These are phyloP conservation scores for Osmerus mordax DNA, from an alignment of 2,113 vertebrate genomes.

Conservation along the genomic window DNA sequence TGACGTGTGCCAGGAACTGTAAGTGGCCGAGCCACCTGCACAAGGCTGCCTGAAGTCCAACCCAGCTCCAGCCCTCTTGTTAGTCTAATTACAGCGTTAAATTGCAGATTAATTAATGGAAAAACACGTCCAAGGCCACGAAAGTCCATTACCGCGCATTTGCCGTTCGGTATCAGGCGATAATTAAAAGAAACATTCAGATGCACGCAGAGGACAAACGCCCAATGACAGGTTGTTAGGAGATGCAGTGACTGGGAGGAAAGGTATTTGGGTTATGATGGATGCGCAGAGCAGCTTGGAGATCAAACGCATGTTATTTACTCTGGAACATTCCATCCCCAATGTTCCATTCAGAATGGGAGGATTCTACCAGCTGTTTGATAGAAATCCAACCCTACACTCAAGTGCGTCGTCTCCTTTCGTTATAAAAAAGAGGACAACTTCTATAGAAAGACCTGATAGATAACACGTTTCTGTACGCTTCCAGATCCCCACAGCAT, in stretches of 20 bases:
- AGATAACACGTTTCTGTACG: too few relatives aligned
- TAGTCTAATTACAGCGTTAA: constrained; percentile 31
- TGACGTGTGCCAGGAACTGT: constrained; percentile 10
- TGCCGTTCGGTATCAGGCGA: constrained; percentile 26
- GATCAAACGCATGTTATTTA: not conserved
- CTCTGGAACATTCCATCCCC: constrained; percentile 16
- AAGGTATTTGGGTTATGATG: constrained; percentile 16
- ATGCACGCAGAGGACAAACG: constrained; percentile 26
- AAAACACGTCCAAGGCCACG: constrained; percentile 30
- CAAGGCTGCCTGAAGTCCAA: constrained; percentile 1
- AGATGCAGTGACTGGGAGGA: constrained; percentile 31
- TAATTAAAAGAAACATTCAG: constrained; percentile 8
- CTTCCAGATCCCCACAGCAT: not conserved
- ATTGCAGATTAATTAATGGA: constrained; percentile 39
- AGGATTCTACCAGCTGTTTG: too few relatives aligned
- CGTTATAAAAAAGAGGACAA: too few relatives aligned
- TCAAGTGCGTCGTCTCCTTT: too few relatives aligned
- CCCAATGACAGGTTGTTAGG: constrained; percentile 25
- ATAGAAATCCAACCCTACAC: too few relatives aligned
- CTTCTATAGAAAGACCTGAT: too few relatives aligned
- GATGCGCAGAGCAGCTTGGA: too few relatives aligned
- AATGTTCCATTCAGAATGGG: not conserved
- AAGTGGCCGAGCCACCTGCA: constrained; percentile 25
- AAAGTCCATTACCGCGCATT: constrained; percentile 39
- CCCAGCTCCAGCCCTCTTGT: constrained; percentile 17